Evolutionary conservation across 1,140 invertebrate genomes (phyloP).

Genomic region (Diuraphis noxia): DNA sequence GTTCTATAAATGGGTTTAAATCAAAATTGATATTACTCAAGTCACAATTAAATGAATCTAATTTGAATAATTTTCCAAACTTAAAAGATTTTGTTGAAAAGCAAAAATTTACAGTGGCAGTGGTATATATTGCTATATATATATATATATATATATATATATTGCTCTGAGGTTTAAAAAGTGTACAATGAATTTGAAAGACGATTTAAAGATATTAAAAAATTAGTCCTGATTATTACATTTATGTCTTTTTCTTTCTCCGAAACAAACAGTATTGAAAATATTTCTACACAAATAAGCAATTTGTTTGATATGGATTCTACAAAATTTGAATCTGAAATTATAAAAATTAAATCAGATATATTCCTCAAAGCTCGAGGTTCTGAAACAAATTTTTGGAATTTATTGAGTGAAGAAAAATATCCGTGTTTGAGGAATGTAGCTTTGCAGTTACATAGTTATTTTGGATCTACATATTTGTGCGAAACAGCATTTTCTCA

Average conservation of each 20-base stretch:
- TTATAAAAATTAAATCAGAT: conserved; percentile 23
- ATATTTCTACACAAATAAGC: conserved; percentile 37
- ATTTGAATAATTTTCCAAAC: conserved; percentile 15
- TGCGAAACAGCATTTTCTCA: conserved; percentile 24
- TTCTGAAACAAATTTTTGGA: conserved; percentile 12
- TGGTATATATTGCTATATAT: conserved; percentile 16
- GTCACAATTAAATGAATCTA: neutral
- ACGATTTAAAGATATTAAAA: conserved; percentile 11
- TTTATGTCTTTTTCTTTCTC: conserved; percentile 23
- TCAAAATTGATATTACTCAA: conserved; percentile 26
- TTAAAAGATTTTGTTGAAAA: conserved; percentile 7
- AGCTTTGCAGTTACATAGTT: conserved; percentile 24
- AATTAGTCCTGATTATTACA: too few species aligned
- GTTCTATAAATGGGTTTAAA: conserved; percentile 16
- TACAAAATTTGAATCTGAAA: conserved; percentile 15
- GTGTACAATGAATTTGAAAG: conserved; percentile 18
- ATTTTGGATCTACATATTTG: conserved; percentile 32
- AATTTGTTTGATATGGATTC: conserved; percentile 28
- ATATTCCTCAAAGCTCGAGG: conserved; percentile 22
- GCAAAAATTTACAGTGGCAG: conserved; percentile 20
- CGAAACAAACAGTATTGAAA: conserved; percentile 22
- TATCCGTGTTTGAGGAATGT: conserved; percentile 28
- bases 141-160: conserved; percentile 27
- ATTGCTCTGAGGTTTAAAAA: conserved; percentile 18
- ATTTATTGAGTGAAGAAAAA: neutral